These are phyloP conservation scores for Drosophila kanapiae DNA, from an alignment of 1,140 invertebrate species.

Conservation along the genomic window DNA sequence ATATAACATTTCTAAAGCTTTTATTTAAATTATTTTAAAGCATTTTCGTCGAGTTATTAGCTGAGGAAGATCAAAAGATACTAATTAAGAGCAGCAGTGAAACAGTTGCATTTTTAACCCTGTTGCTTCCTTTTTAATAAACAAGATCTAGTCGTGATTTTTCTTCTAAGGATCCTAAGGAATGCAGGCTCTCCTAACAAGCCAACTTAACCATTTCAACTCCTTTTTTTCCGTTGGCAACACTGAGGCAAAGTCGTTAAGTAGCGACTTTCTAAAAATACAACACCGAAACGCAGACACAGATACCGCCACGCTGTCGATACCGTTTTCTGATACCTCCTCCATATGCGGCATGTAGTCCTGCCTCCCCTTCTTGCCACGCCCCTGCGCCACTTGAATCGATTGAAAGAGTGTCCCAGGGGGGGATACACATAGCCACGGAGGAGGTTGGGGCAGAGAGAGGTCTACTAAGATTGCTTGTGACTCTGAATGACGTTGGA, in stretches of 20 bases:
- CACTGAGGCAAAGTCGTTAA: slow-evolving; percentile 69
- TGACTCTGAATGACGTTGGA: slow-evolving; percentile 77
- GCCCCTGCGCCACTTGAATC: slow-evolving; percentile 71
- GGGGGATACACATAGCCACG: not conserved
- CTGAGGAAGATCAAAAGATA: too few relatives aligned
- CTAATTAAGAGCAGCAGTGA: too few relatives aligned
- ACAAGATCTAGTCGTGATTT: too few relatives aligned
- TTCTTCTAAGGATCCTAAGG: too few relatives aligned
- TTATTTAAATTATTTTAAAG: too few relatives aligned
- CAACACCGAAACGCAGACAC: slow-evolving; percentile 54
- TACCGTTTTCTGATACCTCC: slow-evolving; percentile 13
- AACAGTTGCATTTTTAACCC: too few relatives aligned
- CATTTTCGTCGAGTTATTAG: too few relatives aligned
- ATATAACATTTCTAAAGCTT: too few relatives aligned
- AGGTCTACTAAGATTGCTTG: slow-evolving; percentile 47
- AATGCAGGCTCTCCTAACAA: too few relatives aligned
- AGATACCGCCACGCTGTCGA: slow-evolving; percentile 8
- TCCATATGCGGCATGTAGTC: slow-evolving; percentile 45
- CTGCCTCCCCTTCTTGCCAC: slow-evolving; percentile 5
- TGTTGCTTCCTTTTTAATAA: too few relatives aligned
- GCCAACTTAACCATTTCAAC: too few relatives aligned
- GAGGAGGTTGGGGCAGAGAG: too few relatives aligned
- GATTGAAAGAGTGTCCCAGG: slow-evolving; percentile 65
- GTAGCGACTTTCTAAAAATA: slow-evolving; percentile 75
- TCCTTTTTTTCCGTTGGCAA: not conserved